Percentiles rank a stretch among this genome's conserved stretches.
phyloP scores from a whole-genome alignment of 2,113 vertebrate species.

The Phrynocephalus versicolor region DNA sequence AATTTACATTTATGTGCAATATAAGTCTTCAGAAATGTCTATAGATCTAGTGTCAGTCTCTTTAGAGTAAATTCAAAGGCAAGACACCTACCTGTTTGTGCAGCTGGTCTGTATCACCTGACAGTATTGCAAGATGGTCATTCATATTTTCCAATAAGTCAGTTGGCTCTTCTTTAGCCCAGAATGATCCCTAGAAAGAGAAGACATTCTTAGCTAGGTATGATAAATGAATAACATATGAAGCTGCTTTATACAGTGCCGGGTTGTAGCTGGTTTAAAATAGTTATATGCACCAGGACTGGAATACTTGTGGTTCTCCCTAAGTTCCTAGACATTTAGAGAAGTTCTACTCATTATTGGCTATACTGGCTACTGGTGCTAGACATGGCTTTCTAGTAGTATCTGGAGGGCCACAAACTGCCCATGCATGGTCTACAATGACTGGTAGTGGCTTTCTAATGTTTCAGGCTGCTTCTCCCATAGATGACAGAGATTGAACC shows the following conservation, averaged over 20 bases:
- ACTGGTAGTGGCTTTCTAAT: neutral
- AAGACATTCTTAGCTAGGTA: neutral
- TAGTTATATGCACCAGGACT: too few species aligned
- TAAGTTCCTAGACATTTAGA: too few species aligned
- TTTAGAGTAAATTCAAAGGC: constrained; percentile 19
- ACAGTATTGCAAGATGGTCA: constrained; percentile 57
- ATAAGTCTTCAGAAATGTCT: neutral
- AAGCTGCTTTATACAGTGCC: neutral
- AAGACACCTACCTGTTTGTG: constrained; percentile 62
- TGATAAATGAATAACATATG: neutral
- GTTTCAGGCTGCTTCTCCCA: too few species aligned
- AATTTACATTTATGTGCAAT: too few species aligned
- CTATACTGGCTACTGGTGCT: too few species aligned
- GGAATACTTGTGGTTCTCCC: too few species aligned
- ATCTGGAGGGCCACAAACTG: neutral
- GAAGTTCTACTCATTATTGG: too few species aligned
- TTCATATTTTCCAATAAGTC: constrained; percentile 51
- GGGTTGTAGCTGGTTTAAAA: too few species aligned
- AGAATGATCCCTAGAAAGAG: constrained; percentile 63
- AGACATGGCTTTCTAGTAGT: neutral
- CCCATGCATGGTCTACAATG: neutral
- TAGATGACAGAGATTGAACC: too few species aligned
- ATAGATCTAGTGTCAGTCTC: neutral
- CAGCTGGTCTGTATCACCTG: constrained; percentile 63
- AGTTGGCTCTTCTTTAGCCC: constrained; percentile 53